Conservation (phyloP, 2,888 invertebrate genomes). For the Arge pagana region DNA sequence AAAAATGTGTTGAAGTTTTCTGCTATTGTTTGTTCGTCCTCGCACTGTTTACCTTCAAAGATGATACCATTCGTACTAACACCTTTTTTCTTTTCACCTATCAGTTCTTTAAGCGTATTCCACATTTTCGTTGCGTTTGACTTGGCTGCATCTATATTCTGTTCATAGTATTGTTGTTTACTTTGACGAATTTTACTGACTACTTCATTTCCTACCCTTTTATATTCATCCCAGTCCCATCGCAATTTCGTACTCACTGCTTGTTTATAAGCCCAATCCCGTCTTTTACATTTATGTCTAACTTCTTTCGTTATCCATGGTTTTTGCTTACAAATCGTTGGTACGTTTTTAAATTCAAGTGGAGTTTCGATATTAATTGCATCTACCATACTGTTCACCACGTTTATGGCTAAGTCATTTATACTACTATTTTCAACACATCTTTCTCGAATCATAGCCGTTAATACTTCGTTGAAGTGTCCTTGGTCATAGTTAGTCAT, state of each 20-base stretch:
- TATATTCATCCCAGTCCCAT: too few species aligned
- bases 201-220: not conserved
- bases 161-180: conserved; percentile 7
- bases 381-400: not conserved
- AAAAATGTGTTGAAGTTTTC: too few species aligned
- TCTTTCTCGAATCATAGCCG: too few species aligned
- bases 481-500: not conserved
- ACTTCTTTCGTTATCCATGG: conserved; percentile 7
- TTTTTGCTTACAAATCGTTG: not conserved
- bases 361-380: conserved; percentile 3
- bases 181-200: not conserved
- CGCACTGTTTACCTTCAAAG: too few species aligned
- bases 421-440: not conserved
- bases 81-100: too few species aligned
- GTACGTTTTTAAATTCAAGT: not conserved
- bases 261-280: conserved; percentile 6
- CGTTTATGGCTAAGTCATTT: not conserved
- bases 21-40: too few species aligned
- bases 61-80: too few species aligned
- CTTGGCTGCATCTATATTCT: conserved; percentile 2
- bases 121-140: conserved; percentile 8
- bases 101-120: conserved; percentile 17
- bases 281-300: not conserved
- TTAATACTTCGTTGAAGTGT: too few species aligned
- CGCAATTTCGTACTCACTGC: conserved; percentile 8